Evolutionary conservation across 2,797 vertebrate species (phyloP), one percentile per base, ranked within the genome.

Genomic region (Clarias pachynema): DNA sequence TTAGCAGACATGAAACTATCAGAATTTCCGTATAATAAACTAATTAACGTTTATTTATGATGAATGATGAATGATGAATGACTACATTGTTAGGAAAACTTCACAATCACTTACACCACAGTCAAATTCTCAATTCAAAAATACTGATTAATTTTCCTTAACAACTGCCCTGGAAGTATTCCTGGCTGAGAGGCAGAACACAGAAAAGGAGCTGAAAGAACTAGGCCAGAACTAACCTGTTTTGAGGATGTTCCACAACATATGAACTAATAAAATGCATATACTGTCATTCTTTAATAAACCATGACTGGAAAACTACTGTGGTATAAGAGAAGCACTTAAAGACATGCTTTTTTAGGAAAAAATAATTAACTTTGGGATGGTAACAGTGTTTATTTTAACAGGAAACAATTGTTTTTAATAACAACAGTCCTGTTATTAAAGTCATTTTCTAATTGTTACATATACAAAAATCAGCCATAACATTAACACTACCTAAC

Each of bases 221-320:
- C 44, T 49, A 26, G 10, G 14, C 12, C n/a, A 40, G 37, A 73
- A n/a, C 70, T 49, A 73, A 49, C 18, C 20, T n/a, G 68, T 22
- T 73, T 72, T 73, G 70, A 73, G 44, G 70, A 72, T 72, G 68
- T 24, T 24, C 8, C 66, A 69, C 66, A 70, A 70, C 14, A 66
- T 16, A 66, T 31, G 6, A 66, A 66, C 31, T 69, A 31, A n/a
- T 44, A 73, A n/a, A 73, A 49, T 9, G 8, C 34, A 20, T 22
- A 37, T 18, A 8, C 2, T 37, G 15, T 10, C 34, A 69, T 4
- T 44, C 22, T n/a, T 44, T n/a, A 72, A n/a, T 40, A 20, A 56
- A 29, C 4, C 18, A 56, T 29, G 15, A 56, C 6, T 56, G 26
- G 49, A 75, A 29, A 56, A 49, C 72, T 56, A 6, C 49, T 56